These are phyloP conservation scores for Sarcophaga peregrina DNA, from an alignment of 1,140 invertebrate species.

Conservation along the genomic window DNA sequence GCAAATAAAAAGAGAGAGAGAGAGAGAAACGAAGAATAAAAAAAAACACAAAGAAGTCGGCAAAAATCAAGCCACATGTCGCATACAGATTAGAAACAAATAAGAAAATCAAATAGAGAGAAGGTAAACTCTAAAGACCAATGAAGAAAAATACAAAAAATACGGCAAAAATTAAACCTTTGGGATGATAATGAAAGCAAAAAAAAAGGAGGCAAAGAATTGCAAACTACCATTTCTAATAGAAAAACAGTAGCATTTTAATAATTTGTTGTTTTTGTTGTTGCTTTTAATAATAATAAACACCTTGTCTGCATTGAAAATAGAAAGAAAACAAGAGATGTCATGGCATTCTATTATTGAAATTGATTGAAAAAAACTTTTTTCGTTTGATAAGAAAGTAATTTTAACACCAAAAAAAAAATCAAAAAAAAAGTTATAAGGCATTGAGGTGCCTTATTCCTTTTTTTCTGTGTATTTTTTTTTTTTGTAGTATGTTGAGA, in stretches of 20 bases:
- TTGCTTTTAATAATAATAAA: background rate
- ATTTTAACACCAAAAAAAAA: background rate
- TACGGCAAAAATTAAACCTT: slow-evolving; percentile 43
- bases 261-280: background rate
- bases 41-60: background rate
- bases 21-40: no score
- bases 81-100: slow-evolving; percentile 34
- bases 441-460: background rate
- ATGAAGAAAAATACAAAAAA: slow-evolving; percentile 22
- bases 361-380: slow-evolving; percentile 17
- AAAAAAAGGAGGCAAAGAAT: background rate
- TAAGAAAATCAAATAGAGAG: slow-evolving; percentile 20
- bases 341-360: background rate
- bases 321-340: background rate
- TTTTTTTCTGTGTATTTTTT: background rate
- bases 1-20: background rate
- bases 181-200: slow-evolving; percentile 42
- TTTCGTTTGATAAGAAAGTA: background rate
- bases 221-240: background rate
- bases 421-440: background rate
- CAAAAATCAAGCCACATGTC: slow-evolving; percentile 6
- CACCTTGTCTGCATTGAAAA: slow-evolving; percentile 12
- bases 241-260: background rate
- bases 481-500: background rate
- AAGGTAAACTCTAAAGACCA: background rate